Evolutionary conservation across 2,888 invertebrate species (phyloP).

Genomic region (Axea sp.): DNA sequence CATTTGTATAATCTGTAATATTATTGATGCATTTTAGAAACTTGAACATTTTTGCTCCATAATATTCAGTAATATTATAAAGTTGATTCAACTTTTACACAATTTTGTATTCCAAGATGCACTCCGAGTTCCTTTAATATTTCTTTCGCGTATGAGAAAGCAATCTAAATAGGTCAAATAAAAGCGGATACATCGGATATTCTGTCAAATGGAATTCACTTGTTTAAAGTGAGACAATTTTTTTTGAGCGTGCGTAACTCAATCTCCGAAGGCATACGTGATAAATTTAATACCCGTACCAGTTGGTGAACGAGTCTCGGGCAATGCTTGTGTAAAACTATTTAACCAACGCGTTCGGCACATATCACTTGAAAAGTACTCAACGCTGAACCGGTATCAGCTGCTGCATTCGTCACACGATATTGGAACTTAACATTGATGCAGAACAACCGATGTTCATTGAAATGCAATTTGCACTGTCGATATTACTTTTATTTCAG

Average conservation of each 20-base stretch:
- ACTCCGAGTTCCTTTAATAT: constrained; percentile 1
- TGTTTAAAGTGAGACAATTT: constrained; percentile 35
- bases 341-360: constrained; percentile 29
- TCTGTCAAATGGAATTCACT: constrained; percentile 47
- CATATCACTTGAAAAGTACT: constrained; percentile 18
- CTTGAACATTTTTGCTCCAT: too few relatives aligned
- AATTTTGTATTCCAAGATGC: background rate
- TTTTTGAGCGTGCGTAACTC: constrained; percentile 37
- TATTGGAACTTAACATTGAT: constrained; percentile 15
- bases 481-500: constrained; percentile 6
- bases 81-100: background rate
- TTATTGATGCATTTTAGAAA: too few relatives aligned
- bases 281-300: constrained; percentile 49
- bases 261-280: constrained; percentile 23
- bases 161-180: constrained; percentile 43
- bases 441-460: constrained; percentile 36
- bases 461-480: constrained; percentile 35
- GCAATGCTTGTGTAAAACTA: constrained; percentile 22
- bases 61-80: too few relatives aligned
- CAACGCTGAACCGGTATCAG: constrained; percentile 28
- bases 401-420: constrained; percentile 31
- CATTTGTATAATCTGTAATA: too few relatives aligned
- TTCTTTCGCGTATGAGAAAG: constrained; percentile 13
- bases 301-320: constrained; percentile 31
- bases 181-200: constrained; percentile 43